phyloP scores from a whole-genome alignment of 2,888 invertebrate species.

The Drosophila helvetica region DNA sequence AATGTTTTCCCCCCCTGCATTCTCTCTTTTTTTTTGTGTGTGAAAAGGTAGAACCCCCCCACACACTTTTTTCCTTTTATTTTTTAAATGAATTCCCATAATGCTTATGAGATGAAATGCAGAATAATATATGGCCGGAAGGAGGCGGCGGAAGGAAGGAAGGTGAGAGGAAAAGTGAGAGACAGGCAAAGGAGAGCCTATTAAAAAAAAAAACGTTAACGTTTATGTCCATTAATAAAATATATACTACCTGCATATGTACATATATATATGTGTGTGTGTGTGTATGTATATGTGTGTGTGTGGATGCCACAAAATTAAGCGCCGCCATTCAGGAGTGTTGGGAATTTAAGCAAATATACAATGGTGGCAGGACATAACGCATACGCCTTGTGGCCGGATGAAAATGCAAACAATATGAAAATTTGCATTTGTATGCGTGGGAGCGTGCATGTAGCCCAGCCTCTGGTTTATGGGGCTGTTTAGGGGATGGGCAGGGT shows the following conservation, averaged over 20 bases:
- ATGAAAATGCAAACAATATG: slow-evolving; percentile 59
- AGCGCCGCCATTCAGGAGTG: slow-evolving; percentile 63
- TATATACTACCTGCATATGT: slow-evolving; percentile 36
- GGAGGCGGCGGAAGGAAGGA: background rate
- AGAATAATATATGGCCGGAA: slow-evolving; percentile 17
- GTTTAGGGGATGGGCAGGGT: too few relatives aligned
- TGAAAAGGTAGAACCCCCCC: slow-evolving; percentile 7
- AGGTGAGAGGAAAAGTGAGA: slow-evolving; percentile 9
- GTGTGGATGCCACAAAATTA: slow-evolving; percentile 44
- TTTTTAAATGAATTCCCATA: slow-evolving; percentile 37
- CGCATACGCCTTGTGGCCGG: slow-evolving; percentile 60
- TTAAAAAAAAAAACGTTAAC: slow-evolving; percentile 54
- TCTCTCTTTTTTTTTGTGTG: background rate
- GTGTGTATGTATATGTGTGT: background rate
- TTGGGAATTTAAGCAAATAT: slow-evolving; percentile 37
- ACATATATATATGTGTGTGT: slow-evolving; percentile 15
- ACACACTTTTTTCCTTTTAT: background rate
- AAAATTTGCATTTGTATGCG: slow-evolving; percentile 68
- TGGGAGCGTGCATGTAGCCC: slow-evolving; percentile 49
- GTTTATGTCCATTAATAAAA: slow-evolving; percentile 70
- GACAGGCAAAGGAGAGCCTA: slow-evolving; percentile 11
- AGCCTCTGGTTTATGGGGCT: background rate
- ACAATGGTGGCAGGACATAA: slow-evolving; percentile 55
- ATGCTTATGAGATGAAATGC: slow-evolving; percentile 42
- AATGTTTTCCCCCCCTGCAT: background rate